Evolutionary conservation across 2,888 invertebrate genomes (phyloP).

Genomic region (Cantharis rustica): DNA sequence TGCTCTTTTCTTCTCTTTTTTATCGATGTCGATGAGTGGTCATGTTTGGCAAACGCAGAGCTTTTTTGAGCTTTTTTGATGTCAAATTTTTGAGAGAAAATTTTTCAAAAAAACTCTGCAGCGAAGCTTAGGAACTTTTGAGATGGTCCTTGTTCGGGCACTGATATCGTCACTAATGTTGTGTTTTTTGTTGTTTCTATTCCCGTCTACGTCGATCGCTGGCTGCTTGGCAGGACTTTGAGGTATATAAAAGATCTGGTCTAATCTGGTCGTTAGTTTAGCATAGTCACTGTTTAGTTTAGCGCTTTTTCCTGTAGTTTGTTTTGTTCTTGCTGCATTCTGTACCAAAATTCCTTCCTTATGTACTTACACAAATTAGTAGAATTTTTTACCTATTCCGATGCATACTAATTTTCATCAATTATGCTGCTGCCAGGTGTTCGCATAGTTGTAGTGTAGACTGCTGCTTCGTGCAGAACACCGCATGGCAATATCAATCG

Average conservation of each 20-base stretch:
- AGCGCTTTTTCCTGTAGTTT: conserved; percentile 56
- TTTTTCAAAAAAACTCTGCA: conserved; percentile 44
- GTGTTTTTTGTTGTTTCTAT: conserved; percentile 65
- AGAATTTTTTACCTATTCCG: conserved; percentile 17
- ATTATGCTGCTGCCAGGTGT: conserved; percentile 37
- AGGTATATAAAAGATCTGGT: conserved; percentile 66
- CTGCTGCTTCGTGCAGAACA: conserved; percentile 49
- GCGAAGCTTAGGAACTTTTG: conserved; percentile 82
- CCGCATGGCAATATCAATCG: conserved; percentile 49
- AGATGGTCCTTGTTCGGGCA: conserved; percentile 80
- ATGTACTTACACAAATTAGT: conserved; percentile 19
- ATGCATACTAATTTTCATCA: conserved; percentile 17
- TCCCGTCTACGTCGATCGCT: conserved; percentile 65
- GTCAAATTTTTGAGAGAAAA: not conserved
- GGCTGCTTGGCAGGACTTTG: conserved; percentile 80
- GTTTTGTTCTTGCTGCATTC: conserved; percentile 45
- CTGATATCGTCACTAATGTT: conserved; percentile 63
- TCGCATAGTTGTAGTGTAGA: conserved; percentile 42
- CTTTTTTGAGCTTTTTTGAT: conserved; percentile 36
- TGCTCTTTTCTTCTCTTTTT: conserved; percentile 48
- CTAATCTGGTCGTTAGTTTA: conserved; percentile 56
- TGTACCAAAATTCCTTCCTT: conserved; percentile 25
- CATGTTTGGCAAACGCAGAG: conserved; percentile 47
- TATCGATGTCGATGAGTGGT: conserved; percentile 55
- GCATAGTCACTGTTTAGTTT: conserved; percentile 56